Evolutionary conservation across 2,797 vertebrate species (phyloP).

Genomic region (Sciurus carolinensis): DNA sequence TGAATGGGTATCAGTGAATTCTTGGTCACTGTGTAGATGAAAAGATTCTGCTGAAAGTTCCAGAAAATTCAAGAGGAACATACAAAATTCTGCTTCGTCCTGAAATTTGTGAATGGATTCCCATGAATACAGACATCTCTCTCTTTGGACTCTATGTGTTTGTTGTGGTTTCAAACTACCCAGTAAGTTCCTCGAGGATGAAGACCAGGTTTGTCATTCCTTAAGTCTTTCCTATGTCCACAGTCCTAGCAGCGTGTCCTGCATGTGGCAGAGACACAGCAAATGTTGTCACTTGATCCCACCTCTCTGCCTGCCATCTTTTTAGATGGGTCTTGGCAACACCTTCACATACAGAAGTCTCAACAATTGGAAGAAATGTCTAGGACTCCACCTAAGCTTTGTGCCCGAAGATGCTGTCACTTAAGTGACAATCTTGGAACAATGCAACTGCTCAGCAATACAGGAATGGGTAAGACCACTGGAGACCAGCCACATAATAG

Average conservation of each 20-base stretch:
- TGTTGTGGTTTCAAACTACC: background rate
- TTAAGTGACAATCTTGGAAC: constrained; percentile 31
- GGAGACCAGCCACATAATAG: background rate
- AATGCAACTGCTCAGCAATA: background rate
- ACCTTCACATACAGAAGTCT: background rate
- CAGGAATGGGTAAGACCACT: background rate
- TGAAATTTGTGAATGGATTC: background rate
- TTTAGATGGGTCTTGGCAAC: background rate
- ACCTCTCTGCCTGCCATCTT: background rate
- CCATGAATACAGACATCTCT: background rate
- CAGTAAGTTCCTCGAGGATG: background rate
- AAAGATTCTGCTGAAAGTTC: background rate
- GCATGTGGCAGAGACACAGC: accelerated
- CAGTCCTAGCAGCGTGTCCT: accelerated
- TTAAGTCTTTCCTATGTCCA: background rate
- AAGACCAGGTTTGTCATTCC: background rate
- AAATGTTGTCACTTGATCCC: accelerated
- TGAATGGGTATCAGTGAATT: background rate
- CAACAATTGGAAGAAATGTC: constrained; percentile 43
- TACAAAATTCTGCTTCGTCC: background rate
- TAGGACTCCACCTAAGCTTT: constrained; percentile 50
- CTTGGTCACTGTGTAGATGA: background rate
- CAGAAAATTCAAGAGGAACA: background rate
- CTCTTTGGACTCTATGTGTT: background rate
- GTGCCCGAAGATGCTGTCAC: constrained; percentile 47